Conservation (phyloP, 2,888 invertebrate genomes). For the Nemotelus nigrinus region DNA sequence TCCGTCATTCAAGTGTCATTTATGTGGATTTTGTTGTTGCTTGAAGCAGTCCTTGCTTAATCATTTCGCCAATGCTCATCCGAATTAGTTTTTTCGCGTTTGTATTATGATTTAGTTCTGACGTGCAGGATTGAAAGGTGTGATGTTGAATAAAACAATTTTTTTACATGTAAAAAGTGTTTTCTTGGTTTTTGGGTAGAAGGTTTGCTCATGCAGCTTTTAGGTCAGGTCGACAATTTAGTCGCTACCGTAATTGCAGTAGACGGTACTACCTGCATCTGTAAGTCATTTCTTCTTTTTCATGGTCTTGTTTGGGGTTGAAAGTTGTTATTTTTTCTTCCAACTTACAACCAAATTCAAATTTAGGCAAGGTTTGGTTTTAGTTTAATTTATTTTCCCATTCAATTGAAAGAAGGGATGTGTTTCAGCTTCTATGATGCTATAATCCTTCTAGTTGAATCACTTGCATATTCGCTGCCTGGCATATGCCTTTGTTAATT, state of each 20-base stretch:
- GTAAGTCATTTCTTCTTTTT: constrained; percentile 51
- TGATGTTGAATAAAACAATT: too few species aligned
- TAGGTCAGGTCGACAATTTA: constrained; percentile 61
- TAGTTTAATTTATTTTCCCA: too few species aligned
- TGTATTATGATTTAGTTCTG: too few species aligned
- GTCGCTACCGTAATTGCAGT: constrained; percentile 65
- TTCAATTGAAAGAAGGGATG: too few species aligned
- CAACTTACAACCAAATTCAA: too few species aligned
- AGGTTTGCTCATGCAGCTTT: constrained; percentile 8
- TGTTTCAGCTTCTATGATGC: too few species aligned
- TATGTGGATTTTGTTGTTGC: constrained; percentile 58
- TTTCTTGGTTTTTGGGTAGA: neutral
- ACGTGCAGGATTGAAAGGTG: too few species aligned
- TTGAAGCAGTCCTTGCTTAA: constrained; percentile 55
- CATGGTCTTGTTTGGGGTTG: neutral
- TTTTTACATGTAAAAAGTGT: too few species aligned
- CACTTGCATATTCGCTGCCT: too few species aligned
- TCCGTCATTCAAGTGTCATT: constrained; percentile 58
- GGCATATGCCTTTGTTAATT: too few species aligned
- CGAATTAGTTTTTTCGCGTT: constrained; percentile 51
- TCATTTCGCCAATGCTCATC: constrained; percentile 57
- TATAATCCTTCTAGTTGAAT: too few species aligned
- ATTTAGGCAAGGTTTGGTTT: too few species aligned
- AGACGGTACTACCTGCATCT: constrained; percentile 66
- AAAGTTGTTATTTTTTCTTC: constrained; percentile 16